phyloP scores from a whole-genome alignment of 2,113 vertebrate species.

The Rhineura floridana region DNA sequence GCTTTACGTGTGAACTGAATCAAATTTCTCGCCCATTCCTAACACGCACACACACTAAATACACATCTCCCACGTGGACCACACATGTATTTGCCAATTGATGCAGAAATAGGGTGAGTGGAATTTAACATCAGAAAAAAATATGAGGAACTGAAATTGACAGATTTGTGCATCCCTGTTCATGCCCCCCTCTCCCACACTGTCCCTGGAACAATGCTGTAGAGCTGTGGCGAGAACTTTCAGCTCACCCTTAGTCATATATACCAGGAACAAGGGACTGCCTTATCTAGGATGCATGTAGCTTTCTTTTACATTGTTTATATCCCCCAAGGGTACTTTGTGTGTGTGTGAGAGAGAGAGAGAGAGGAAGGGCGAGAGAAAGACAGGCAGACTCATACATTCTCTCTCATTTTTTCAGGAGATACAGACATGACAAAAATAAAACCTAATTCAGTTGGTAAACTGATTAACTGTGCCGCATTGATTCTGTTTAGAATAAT shows the following conservation, averaged over 20 bases:
- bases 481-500: conserved; percentile 59
- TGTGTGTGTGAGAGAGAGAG: not conserved
- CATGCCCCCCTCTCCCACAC: too few relatives aligned
- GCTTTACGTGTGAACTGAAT: too few relatives aligned
- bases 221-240: not conserved
- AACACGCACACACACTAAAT: too few relatives aligned
- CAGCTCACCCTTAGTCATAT: not conserved
- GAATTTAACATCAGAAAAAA: too few relatives aligned
- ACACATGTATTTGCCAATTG: too few relatives aligned
- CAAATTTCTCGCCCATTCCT: too few relatives aligned
- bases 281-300: not conserved
- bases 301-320: not conserved
- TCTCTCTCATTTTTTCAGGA: conserved; percentile 17
- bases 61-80: too few relatives aligned
- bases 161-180: too few relatives aligned
- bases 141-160: too few relatives aligned
- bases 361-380: too few relatives aligned
- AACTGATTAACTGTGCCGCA: conserved; percentile 55
- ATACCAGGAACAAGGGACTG: not conserved
- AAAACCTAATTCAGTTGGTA: conserved; percentile 45
- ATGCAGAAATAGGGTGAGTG: too few relatives aligned
- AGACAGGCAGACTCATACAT: accelerated
- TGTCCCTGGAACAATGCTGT: not conserved
- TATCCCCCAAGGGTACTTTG: not conserved
- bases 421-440: conserved; percentile 26